Conservation (phyloP, 2,888 invertebrate genomes). For the Platycnemis pennipes region DNA sequence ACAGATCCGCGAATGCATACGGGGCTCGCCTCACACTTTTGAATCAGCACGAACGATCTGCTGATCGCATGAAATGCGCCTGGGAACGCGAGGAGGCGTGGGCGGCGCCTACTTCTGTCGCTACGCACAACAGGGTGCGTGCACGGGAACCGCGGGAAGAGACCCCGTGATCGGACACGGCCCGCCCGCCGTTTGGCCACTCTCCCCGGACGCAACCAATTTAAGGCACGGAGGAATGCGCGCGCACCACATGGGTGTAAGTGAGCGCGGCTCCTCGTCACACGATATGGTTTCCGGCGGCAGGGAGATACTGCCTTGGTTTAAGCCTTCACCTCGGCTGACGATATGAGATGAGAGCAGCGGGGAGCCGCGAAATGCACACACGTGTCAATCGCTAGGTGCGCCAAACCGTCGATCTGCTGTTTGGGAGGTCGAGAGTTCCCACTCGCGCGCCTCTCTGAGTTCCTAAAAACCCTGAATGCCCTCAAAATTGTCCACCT, state of each 20-base stretch:
- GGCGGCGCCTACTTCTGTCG: too few species aligned
- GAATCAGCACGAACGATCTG: background rate
- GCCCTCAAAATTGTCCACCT: too few species aligned
- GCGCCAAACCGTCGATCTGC: too few species aligned
- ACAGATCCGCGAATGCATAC: background rate
- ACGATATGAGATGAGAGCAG: background rate
- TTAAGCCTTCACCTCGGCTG: background rate
- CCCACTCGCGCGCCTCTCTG: too few species aligned
- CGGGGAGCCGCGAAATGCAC: too few species aligned
- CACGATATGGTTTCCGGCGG: background rate
- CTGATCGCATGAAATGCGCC: background rate
- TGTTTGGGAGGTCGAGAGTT: too few species aligned
- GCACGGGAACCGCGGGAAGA: too few species aligned
- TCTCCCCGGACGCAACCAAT: constrained; percentile 5
- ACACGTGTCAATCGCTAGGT: too few species aligned
- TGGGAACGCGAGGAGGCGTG: too few species aligned
- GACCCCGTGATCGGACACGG: background rate
- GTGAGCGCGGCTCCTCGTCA: background rate
- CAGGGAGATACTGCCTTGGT: background rate
- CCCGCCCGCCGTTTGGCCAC: background rate
- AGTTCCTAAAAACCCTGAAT: too few species aligned
- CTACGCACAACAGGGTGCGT: too few species aligned
- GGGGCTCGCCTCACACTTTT: background rate
- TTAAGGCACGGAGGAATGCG: background rate
- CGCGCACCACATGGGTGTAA: background rate